Evolutionary conservation across 1,140 invertebrate species (phyloP), one percentile per base, ranked within the genome.

Genomic region (Campoletis sonorensis): DNA sequence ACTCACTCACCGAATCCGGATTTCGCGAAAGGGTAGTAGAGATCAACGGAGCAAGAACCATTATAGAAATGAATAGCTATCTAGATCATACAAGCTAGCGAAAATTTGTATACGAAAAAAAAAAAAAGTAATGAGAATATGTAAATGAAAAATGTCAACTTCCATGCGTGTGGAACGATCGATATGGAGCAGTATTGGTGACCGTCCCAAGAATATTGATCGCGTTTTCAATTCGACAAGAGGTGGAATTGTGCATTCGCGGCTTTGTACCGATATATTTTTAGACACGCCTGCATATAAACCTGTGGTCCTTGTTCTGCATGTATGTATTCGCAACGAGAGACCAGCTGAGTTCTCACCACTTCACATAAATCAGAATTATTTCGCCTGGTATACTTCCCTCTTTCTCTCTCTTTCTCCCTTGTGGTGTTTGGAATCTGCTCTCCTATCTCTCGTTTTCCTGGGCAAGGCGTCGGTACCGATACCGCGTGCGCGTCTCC

Each of bases 331-430:
- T 76, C 71, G 5, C 73, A 11, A 40, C 21, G 3, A 67, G 72
- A 67, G 61, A 82, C 75, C 78, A 76, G 61, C 71, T 77, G 81
- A 82, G 81, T 82, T 82, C 71, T 79, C 75, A 26, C 30, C 70
- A 75, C 71, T 72, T 58, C 30, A 84, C 77, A 84, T 84, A 84
- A 84, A 84, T 84, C 83, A 84, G 83, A 84, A 84, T 84, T 82
- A 84, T 84, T 84, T 84, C 79, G 78, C 80, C 71, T 71, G 61
- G 80, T 49, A 30, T 30, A 58, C 61, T 23, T 64, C 58, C 8
- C 58, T 23, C 23, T 18, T 30, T 70, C 67, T 70, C 30, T 70
- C 67, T 33, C 67, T 70, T 16, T 30, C 67, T 33, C 15, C n/a
- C 15, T 33, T 3, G 13, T 21, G 26, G 16, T 70, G 27, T 70